These are phyloP conservation scores for Ameiurus melas DNA, from an alignment of 2,113 vertebrate genomes.

Conservation along the genomic window DNA sequence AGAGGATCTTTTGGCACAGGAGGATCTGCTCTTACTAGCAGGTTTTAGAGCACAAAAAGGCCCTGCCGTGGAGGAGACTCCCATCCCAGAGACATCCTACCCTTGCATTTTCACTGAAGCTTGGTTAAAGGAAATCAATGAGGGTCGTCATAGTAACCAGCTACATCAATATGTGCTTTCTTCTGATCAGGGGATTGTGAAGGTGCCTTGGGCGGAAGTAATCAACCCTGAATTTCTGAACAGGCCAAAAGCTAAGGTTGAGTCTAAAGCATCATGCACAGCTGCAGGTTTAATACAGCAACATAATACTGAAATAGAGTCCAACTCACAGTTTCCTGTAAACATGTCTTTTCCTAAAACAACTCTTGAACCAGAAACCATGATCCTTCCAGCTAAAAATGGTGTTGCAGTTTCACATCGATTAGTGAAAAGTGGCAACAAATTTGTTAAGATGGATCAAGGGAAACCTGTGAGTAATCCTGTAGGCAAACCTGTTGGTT, in stretches of 20 bases:
- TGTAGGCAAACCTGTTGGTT: slow-evolving; percentile 63
- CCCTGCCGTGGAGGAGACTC: slow-evolving; percentile 78
- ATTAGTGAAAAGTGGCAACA: slow-evolving; percentile 63
- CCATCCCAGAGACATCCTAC: slow-evolving; percentile 79
- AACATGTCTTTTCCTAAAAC: slow-evolving; percentile 16
- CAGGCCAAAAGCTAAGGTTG: slow-evolving; percentile 62
- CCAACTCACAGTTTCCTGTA: slow-evolving; percentile 50
- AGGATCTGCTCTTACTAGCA: slow-evolving; percentile 39
- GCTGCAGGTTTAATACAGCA: slow-evolving; percentile 18
- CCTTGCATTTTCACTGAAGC: slow-evolving; percentile 83
- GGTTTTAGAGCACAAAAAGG: slow-evolving; percentile 47
- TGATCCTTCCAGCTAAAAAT: slow-evolving; percentile 55
- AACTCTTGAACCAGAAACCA: slow-evolving; percentile 30
- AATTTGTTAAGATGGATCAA: slow-evolving; percentile 80
- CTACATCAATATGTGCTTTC: slow-evolving; percentile 85
- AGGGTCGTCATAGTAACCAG: slow-evolving; percentile 65
- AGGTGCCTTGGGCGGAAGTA: slow-evolving; percentile 82
- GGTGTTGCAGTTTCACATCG: slow-evolving; percentile 63
- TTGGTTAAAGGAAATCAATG: slow-evolving; percentile 84
- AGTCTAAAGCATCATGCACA: slow-evolving; percentile 35
- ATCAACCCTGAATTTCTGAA: slow-evolving; percentile 83
- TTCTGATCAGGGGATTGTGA: slow-evolving; percentile 81
- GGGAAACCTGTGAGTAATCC: slow-evolving; percentile 56
- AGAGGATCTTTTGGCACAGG: slow-evolving; percentile 66
- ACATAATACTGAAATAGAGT: slow-evolving; percentile 36